Percentiles rank a stretch among this genome's conserved stretches.
phyloP scores from a whole-genome alignment of 2,113 vertebrate genomes.

The Penelope pileata region DNA sequence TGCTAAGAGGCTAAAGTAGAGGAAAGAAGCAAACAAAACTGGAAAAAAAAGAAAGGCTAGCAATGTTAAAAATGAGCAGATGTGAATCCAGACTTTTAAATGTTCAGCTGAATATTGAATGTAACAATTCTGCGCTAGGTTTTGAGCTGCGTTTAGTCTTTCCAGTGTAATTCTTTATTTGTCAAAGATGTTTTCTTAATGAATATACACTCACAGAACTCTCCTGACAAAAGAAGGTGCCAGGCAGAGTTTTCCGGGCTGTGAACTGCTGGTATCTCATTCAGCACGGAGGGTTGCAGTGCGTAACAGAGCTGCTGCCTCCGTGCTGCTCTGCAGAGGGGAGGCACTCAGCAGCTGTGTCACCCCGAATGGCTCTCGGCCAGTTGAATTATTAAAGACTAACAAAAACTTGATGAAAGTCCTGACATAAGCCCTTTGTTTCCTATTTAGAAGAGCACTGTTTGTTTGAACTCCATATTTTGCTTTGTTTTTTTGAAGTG shows the following conservation, averaged over 20 bases:
- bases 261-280: not conserved
- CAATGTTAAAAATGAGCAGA: not conserved
- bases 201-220: not conserved
- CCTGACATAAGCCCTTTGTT: not conserved
- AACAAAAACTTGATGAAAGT: not conserved
- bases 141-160: not conserved
- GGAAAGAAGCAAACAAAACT: not conserved
- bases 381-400: not conserved
- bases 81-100: not conserved
- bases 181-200: not conserved
- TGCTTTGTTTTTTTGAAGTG: not conserved
- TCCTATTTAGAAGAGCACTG: not conserved
- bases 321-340: no score
- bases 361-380: not conserved
- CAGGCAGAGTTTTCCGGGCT: not conserved
- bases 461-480: not conserved
- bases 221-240: not conserved
- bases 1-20: not conserved
- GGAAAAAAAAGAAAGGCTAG: not conserved
- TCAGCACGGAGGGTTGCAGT: no score
- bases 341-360: not conserved
- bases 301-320: no score
- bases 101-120: not conserved
- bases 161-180: not conserved
- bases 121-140: not conserved